phyloP scores from a whole-genome alignment of 2,888 invertebrate genomes.

The Drosophila villosipedis region DNA sequence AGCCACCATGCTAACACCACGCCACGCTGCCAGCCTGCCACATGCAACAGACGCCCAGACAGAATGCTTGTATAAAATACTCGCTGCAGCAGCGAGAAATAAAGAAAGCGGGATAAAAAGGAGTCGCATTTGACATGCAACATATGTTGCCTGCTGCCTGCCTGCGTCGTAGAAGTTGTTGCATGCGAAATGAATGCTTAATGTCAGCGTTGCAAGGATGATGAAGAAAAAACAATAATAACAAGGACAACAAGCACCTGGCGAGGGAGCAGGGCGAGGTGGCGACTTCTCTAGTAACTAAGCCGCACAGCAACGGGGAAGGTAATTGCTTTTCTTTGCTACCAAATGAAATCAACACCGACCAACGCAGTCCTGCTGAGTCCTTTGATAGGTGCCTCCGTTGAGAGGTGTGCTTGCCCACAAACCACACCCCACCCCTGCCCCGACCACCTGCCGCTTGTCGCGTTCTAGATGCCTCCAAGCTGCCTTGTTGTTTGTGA shows the following conservation, averaged over 20 bases:
- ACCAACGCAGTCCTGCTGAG: constrained; percentile 10
- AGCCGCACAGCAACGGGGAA: constrained; percentile 37
- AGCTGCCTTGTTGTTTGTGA: constrained; percentile 46
- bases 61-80: constrained; percentile 7
- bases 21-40: background rate
- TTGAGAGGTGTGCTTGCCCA: background rate
- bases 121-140: constrained; percentile 76
- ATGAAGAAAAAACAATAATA: background rate
- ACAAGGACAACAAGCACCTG: background rate
- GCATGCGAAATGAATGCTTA: constrained; percentile 81
- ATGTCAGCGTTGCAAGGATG: constrained; percentile 56
- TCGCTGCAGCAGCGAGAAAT: constrained; percentile 10
- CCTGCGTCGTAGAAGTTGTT: constrained; percentile 65
- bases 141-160: constrained; percentile 74
- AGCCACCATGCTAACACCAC: background rate
- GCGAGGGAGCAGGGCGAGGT: background rate
- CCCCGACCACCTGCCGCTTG: background rate
- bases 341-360: constrained; percentile 77
- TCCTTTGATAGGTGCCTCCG: constrained; percentile 21
- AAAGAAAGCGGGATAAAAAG: constrained; percentile 7
- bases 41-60: constrained; percentile 18
- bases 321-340: constrained; percentile 75
- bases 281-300: constrained; percentile 10
- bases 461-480: constrained; percentile 21
- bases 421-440: background rate